Percentiles rank a stretch among this genome's conserved stretches.
Conservation (phyloP, 2,113 vertebrate species). For the Thryonomys swinderianus region DNA sequence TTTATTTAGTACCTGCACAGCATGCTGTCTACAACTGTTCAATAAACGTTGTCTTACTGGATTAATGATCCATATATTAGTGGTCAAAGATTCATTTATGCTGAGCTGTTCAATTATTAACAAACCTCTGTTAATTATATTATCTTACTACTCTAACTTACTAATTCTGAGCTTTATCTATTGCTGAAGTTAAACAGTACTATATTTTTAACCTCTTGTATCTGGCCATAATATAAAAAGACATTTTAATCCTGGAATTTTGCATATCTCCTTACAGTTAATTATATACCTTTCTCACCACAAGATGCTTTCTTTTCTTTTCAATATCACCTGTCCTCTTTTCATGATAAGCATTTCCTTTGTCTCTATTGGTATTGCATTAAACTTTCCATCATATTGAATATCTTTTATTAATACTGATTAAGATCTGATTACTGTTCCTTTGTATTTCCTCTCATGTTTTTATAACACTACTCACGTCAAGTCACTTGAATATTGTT, state of each 20-base stretch:
- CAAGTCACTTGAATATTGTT: background rate
- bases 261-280: background rate
- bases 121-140: constrained; percentile 48
- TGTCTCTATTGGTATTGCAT: background rate
- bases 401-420: constrained; percentile 36
- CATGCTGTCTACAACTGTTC: background rate
- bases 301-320: constrained; percentile 42
- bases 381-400: constrained; percentile 46
- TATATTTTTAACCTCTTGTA: constrained; percentile 53
- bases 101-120: constrained; percentile 23
- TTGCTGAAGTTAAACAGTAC: constrained; percentile 44
- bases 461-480: background rate
- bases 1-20: background rate
- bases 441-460: background rate
- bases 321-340: constrained; percentile 36
- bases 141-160: constrained; percentile 41
- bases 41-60: background rate
- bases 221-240: constrained; percentile 49
- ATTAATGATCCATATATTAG: background rate
- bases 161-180: constrained; percentile 46
- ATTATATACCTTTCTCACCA: background rate
- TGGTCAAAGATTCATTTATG: background rate
- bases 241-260: constrained; percentile 54
- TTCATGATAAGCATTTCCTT: constrained; percentile 46
- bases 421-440: constrained; percentile 28